Conservation (phyloP, 2,113 vertebrate genomes). For the Corydoras maculifer region DNA sequence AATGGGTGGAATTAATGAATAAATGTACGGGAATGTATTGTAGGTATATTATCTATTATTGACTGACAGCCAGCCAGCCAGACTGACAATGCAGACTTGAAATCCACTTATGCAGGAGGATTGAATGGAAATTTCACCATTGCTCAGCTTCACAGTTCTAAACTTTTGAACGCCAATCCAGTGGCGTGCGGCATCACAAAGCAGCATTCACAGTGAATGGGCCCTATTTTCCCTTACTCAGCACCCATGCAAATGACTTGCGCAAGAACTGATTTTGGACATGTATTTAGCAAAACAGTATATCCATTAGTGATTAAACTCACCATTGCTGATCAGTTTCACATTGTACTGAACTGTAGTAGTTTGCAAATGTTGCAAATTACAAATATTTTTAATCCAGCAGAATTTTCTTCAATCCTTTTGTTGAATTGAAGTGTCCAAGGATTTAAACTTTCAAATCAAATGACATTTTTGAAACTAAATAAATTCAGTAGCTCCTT, state of each 20-base stretch:
- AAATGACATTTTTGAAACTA: not conserved
- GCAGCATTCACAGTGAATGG: conserved; percentile 19
- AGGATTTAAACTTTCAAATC: not conserved
- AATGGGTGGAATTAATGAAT: no score
- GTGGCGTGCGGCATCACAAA: conserved; percentile 28
- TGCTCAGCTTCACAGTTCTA: conserved; percentile 25
- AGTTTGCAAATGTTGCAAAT: no score
- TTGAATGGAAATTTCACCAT: conserved; percentile 24
- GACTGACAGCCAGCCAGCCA: no score
- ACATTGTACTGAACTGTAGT: no score
- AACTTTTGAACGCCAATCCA: conserved; percentile 23
- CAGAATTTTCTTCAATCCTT: no score
- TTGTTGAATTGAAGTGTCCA: no score
- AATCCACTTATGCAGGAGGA: conserved; percentile 21
- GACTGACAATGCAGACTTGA: not conserved
- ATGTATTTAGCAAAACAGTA: not conserved
- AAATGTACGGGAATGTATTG: no score
- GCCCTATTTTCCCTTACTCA: conserved; percentile 24
- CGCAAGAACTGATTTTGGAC: conserved; percentile 14
- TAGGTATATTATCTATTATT: no score
- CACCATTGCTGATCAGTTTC: no score
- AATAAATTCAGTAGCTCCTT: not conserved
- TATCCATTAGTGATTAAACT: no score
- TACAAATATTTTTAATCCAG: no score
- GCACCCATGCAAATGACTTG: conserved; percentile 31